Conservation (phyloP, 2,888 invertebrate genomes). For the Archips xylosteana region DNA sequence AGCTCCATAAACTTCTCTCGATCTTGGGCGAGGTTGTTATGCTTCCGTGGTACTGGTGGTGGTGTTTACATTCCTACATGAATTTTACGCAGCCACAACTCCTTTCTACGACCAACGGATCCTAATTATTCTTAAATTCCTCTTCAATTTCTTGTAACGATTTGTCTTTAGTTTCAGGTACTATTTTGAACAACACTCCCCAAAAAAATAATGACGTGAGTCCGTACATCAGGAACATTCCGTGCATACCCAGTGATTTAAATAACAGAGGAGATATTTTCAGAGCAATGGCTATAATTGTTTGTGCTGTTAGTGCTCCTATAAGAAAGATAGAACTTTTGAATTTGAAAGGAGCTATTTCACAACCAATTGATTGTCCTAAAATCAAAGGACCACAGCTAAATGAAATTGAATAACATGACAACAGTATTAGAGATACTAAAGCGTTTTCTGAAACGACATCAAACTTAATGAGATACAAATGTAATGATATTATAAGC, state of each 20-base stretch:
- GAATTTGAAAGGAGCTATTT: background rate
- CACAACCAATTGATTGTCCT: background rate
- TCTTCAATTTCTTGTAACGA: too few species aligned
- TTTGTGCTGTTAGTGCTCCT: too few species aligned
- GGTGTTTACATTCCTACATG: background rate
- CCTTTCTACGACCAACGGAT: too few species aligned
- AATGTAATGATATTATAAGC: too few species aligned
- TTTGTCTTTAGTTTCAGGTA: too few species aligned
- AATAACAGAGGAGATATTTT: too few species aligned
- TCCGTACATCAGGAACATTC: background rate
- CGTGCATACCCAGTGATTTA: too few species aligned
- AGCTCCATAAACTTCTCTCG: background rate
- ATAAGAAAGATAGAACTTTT: too few species aligned
- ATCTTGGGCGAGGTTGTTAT: background rate
- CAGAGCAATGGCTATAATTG: too few species aligned
- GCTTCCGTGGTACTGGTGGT: background rate
- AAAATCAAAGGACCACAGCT: background rate
- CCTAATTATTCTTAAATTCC: too few species aligned
- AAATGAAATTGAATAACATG: background rate
- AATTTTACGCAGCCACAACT: background rate
- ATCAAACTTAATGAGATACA: background rate
- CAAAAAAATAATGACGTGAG: background rate
- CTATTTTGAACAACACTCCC: too few species aligned
- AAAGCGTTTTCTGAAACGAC: background rate
- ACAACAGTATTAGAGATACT: background rate